Conservation (phyloP, 2,797 vertebrate species). For the Poecilia gillii region DNA sequence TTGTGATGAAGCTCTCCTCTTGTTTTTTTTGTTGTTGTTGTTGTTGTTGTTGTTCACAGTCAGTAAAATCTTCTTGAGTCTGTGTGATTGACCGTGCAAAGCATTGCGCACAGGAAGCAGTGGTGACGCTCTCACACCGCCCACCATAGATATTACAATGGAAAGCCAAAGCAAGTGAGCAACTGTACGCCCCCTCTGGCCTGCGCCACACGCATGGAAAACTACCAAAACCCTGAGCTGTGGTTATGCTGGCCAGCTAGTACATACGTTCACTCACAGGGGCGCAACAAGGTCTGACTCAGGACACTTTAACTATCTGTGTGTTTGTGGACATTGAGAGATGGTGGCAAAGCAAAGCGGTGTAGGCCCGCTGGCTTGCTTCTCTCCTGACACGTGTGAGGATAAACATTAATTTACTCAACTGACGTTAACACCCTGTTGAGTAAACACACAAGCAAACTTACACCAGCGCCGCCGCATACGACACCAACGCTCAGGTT, state of each 20-base stretch:
- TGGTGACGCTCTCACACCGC: slow-evolving; percentile 65
- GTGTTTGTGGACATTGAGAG: slow-evolving; percentile 74
- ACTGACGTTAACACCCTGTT: slow-evolving; percentile 76
- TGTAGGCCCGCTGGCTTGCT: slow-evolving; percentile 52
- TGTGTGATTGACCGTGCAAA: slow-evolving; percentile 25
- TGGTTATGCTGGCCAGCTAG: slow-evolving; percentile 37
- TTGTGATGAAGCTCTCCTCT: slow-evolving; percentile 49
- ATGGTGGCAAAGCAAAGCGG: slow-evolving; percentile 78
- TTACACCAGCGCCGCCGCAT: slow-evolving; percentile 22
- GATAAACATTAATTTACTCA: slow-evolving; percentile 72
- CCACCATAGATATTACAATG: slow-evolving; percentile 56
- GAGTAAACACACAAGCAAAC: slow-evolving; percentile 72
- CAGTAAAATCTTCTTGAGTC: slow-evolving; percentile 47
- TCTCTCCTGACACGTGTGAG: slow-evolving; percentile 64
- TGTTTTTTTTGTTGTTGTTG: not conserved
- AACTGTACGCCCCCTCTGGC: slow-evolving; percentile 34
- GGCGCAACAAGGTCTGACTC: slow-evolving; percentile 63
- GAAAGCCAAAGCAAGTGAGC: slow-evolving; percentile 43
- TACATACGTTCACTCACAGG: slow-evolving; percentile 29
- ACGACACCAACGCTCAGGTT: slow-evolving; percentile 18
- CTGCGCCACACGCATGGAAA: slow-evolving; percentile 61
- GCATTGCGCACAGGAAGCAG: slow-evolving; percentile 62
- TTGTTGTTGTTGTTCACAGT: slow-evolving; percentile 43
- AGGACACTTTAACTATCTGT: slow-evolving; percentile 53
- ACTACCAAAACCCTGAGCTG: slow-evolving; percentile 45